Conservation (phyloP, 2,888 invertebrate genomes). For the Epistrophella euchroma region DNA sequence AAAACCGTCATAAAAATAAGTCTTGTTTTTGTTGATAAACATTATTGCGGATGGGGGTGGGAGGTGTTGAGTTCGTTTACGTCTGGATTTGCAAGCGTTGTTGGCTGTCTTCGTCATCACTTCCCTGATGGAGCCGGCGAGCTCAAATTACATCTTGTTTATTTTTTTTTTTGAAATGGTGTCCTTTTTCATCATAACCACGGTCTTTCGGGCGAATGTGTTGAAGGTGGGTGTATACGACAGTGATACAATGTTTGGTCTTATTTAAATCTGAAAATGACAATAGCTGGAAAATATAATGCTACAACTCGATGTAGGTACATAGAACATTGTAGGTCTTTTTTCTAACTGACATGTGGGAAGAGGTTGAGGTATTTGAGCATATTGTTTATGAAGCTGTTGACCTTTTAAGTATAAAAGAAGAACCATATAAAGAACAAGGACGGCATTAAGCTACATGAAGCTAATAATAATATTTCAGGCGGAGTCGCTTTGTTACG, state of each 20-base stretch:
- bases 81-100: slow-evolving; percentile 41
- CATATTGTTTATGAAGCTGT: slow-evolving; percentile 58
- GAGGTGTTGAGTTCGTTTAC: slow-evolving; percentile 39
- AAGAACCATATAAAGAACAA: slow-evolving; percentile 25
- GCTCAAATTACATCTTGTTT: slow-evolving; percentile 52
- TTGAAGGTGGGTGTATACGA: neutral
- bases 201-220: slow-evolving; percentile 28
- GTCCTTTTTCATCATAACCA: slow-evolving; percentile 38
- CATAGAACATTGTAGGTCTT: slow-evolving; percentile 13
- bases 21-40: slow-evolving; percentile 52
- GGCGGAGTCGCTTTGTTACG: neutral
- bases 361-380: neutral
- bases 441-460: slow-evolving; percentile 13
- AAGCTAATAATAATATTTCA: neutral
- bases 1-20: slow-evolving; percentile 50
- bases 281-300: slow-evolving; percentile 57
- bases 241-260: slow-evolving; percentile 12
- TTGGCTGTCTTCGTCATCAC: slow-evolving; percentile 32
- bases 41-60: neutral
- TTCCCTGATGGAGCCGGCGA: slow-evolving; percentile 18
- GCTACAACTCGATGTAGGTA: neutral
- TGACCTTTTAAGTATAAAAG: slow-evolving; percentile 60
- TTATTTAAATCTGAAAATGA: slow-evolving; percentile 65
- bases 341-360: neutral
- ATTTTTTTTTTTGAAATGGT: slow-evolving; percentile 13